phyloP scores from a whole-genome alignment of 2,888 invertebrate genomes.

The Ennomos fuscantarius region DNA sequence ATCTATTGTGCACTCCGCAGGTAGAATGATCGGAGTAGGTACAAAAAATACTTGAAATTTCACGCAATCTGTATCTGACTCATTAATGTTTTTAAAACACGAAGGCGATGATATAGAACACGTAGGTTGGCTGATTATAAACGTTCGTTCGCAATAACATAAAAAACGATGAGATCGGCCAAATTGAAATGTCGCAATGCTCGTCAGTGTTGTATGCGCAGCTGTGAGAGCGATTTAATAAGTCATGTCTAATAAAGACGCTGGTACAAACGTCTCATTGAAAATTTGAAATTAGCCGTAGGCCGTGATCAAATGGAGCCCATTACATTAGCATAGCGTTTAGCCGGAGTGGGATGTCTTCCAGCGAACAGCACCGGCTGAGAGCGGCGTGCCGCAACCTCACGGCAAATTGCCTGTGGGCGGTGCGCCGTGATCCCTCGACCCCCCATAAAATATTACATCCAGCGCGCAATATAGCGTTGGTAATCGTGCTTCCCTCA shows the following conservation, averaged over 20 bases:
- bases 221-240: constrained; percentile 41
- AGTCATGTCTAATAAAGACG: constrained; percentile 68
- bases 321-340: constrained; percentile 83
- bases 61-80: constrained; percentile 37
- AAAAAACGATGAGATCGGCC: constrained; percentile 29
- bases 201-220: constrained; percentile 36
- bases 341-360: constrained; percentile 72
- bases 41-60: constrained; percentile 31
- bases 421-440: constrained; percentile 74
- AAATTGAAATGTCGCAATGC: constrained; percentile 37
- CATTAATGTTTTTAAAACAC: constrained; percentile 35
- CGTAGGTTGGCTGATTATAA: constrained; percentile 21
- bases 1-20: constrained; percentile 44
- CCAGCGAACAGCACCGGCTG: constrained; percentile 41
- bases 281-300: constrained; percentile 78
- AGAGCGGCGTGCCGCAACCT: constrained; percentile 62
- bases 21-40: constrained; percentile 33
- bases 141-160: constrained; percentile 27
- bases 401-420: constrained; percentile 78
- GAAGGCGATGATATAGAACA: constrained; percentile 30
- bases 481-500: constrained; percentile 14
- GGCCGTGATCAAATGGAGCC: constrained; percentile 79
- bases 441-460: constrained; percentile 75
- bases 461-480: constrained; percentile 49
- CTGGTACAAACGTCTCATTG: constrained; percentile 75